A percentile compares a stretch with the other conserved stretches of the same genome.
These are phyloP conservation scores for Argopecten irradians DNA, from an alignment of 1,140 invertebrate species.

Conservation along the genomic window DNA sequence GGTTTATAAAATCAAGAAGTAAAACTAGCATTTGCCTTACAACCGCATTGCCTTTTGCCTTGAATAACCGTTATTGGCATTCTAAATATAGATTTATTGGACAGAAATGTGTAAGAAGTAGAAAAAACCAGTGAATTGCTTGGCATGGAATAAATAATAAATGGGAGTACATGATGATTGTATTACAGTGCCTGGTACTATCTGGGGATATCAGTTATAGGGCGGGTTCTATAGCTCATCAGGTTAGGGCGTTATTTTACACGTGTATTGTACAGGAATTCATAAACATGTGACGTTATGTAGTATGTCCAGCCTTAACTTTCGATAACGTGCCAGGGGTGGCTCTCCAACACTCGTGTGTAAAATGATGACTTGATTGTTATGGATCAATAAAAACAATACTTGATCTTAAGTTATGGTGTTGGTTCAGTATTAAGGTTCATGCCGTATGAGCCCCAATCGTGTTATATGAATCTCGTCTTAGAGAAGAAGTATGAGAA, in stretches of 20 bases:
- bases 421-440: neutral
- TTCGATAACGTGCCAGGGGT: neutral
- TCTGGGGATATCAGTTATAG: neutral
- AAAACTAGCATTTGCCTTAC: too few relatives aligned
- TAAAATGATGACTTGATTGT: neutral
- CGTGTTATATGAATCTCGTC: too few relatives aligned
- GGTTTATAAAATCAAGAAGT: too few relatives aligned
- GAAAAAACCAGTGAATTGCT: neutral
- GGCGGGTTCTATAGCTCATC: neutral
- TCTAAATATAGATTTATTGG: neutral
- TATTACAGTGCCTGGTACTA: neutral
- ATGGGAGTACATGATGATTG: neutral
- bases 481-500: too few relatives aligned
- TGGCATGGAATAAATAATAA: neutral
- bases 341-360: neutral
- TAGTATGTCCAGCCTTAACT: neutral
- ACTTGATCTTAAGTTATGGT: neutral
- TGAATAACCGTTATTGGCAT: neutral
- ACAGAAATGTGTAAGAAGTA: neutral
- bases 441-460: too few relatives aligned
- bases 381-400: neutral
- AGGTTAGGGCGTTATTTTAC: neutral
- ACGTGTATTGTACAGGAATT: neutral
- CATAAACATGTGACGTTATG: neutral
- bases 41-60: neutral